Evolutionary conservation across 2,797 vertebrate species (phyloP), one percentile per base, ranked within the genome.

Genomic region (Pangasius sanitwongsei): DNA sequence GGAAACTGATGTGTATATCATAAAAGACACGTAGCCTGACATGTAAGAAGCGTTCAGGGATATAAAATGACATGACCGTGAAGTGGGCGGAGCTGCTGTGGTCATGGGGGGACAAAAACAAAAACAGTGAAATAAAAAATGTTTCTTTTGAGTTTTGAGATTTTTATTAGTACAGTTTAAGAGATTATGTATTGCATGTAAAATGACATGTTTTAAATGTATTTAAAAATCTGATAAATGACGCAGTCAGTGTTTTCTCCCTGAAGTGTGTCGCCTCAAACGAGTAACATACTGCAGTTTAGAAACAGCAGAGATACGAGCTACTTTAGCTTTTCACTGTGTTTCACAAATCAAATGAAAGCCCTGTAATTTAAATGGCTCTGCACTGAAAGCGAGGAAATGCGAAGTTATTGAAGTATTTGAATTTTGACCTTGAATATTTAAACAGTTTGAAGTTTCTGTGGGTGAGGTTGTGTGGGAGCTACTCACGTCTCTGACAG

Each of bases 401-500:
- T 9, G 18, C 18, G 67, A 37, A 70, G 16, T 8, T 53, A 1
- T 13, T 50, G 3, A 50, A 72, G 12, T 12, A 50, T 0, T 48
- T 75, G 20, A 48, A 75, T 6, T 13, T 44, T 20, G 8, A 74
- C 18, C 18, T 16, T 77, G 28, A 50, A 77, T 4, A 9, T 44
- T 4, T 20, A 23, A 13, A 78, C 3, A 31, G 12, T n/a, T 16
- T n/a, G 12, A 50, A 0, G 3, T 16, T 4, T 23, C 0, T 59
- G 18, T 82, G 34, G 11, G 31, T 34, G 78, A 31, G 18, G 18
- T 0, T 28, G 81, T 44, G 57, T 44, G 57, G 12, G 59, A 16
- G 37, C 6, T 67, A 67, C 90, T 92, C 83, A 92, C 92, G 78
- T 86, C 55, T 87, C 9, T 23, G 59, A 77, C 63, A 37, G 2